Base-by-base conservation (phyloP, 2,888 invertebrate genomes). In the Trichacis sp. region DNA sequence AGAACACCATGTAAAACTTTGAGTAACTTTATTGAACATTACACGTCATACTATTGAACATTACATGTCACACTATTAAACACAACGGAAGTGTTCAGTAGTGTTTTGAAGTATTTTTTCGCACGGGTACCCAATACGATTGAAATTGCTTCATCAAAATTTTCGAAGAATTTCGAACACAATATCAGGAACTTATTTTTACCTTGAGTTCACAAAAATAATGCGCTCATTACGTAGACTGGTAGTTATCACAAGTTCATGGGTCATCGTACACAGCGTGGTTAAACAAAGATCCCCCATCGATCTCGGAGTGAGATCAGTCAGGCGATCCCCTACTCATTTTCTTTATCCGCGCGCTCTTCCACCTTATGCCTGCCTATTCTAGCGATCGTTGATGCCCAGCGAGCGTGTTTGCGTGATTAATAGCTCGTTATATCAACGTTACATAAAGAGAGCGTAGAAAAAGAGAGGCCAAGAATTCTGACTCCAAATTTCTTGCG, bases 391-490 rank as follows among this genome's bases (percentile, higher is more conserved):
- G 53, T 36, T 17, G 50, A 58, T 20, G 50, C 47, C 46, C 43
- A 15, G 18, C 42, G 47, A 51, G 57, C 53, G 57, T 56, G 58
- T 52, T 63, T 61, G 46, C 56, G 69, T 72, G 73, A 74, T 77
- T 74, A 73, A 75, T 73, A 59, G 71, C 69, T 73, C 73, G 66
- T 74, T 75, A 76, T 73, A 72, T 73, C 69, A 74, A 75, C 71
- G 63, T 59, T 63, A 69, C 63, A 71, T 57, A 52, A 56, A 68
- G 57, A 9, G 53, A 40, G 50, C 5, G 24, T 29, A 46, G 52
- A 56, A 64, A 60, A 73, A 69, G 63, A 67, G 64, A 60, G 61
- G 60, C 56, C 42, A 36, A 45, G 57, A 62, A 52, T 48, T 59
- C 49, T 14, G 40, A 42, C 49, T 20, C 50, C 17, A 19, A 33